Evolutionary conservation across 1,140 invertebrate genomes (phyloP), one percentile per base, ranked within the genome.

Genomic region (Elymnias hypermnestra): DNA sequence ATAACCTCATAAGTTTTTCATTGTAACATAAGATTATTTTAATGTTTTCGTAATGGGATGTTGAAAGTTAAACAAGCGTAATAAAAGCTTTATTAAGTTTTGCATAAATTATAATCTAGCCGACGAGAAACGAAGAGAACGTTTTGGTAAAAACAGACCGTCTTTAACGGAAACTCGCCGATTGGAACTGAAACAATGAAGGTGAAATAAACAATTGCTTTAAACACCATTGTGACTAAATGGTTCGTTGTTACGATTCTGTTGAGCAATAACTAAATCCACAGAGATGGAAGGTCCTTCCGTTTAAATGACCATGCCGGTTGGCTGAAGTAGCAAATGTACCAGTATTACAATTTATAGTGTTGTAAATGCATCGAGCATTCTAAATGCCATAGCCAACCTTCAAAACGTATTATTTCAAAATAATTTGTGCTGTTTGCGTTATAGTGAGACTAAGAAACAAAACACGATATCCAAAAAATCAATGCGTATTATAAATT

Each of bases 51-150:
- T 8, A 33, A 12, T 7, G 29, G 8, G 15, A 33, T 6, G 13
- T 33, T 14, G 29, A 33, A 33, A 33, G 29, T 33, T 33, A 33
- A 33, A 33, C 29, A 14, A 8, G 29, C 29, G n/a, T 33, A 33
- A 33, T 33, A 14, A 33, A 33, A 33, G 29, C 29, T 15, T 33
- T 33, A 33, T 14, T 15, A 2, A 0, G 29, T 33, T 33, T 17
- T 15, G 29, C 29, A 33, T 33, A 33, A 15, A 15, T 33, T 15
- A 33, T 15, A 7, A 33, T 15, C 13, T 15, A 7, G 14, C n/a
- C 13, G 29, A 33, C 29, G 29, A 15, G 13, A 33, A 33, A 33
- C 8, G 29, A 33, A 33, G 13, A 14, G 14, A 15, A 33, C 29
- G 13, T 33, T 33, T 33, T 14, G 29, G 29, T 33, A 33, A 33